Conservation (phyloP, 2,888 invertebrate genomes). For the Caenorhabditis imperialis region DNA sequence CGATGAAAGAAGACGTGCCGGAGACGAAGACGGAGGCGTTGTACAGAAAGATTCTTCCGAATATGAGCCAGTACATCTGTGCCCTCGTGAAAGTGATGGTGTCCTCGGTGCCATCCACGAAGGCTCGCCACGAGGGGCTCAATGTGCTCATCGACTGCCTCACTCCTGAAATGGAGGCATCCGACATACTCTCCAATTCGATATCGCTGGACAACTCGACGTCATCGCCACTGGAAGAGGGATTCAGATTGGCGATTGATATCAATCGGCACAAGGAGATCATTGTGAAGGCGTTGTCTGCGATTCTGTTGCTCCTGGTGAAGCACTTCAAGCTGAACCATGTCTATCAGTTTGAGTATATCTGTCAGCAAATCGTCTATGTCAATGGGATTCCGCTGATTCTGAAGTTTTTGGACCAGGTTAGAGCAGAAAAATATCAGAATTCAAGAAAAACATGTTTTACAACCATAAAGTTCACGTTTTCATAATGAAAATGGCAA, state of each 20-base stretch:
- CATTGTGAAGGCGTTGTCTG: conserved; percentile 94
- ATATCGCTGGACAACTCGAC: conserved; percentile 71
- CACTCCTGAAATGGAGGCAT: conserved; percentile 81
- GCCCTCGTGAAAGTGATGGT: conserved; percentile 91
- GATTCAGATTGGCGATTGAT: conserved; percentile 87
- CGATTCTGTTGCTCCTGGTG: conserved; percentile 89
- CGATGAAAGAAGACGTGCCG: conserved; percentile 82
- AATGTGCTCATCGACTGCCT: conserved; percentile 98
- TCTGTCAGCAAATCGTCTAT: conserved; percentile 94
- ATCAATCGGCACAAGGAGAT: conserved; percentile 95
- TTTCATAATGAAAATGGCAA: too few relatives aligned
- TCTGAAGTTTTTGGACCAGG: conserved; percentile 96
- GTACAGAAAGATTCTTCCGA: conserved; percentile 88
- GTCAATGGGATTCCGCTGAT: conserved; percentile 98
- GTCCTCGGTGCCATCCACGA: conserved; percentile 91
- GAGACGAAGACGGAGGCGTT: conserved; percentile 69
- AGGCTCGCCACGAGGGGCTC: conserved; percentile 91
- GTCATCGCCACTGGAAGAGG: conserved; percentile 71
- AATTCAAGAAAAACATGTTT: neutral
- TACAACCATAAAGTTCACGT: too few relatives aligned
- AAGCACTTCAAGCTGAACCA: conserved; percentile 98
- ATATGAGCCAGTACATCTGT: conserved; percentile 93
- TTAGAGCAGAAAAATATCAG: conserved; percentile 1
- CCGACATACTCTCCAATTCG: conserved; percentile 77
- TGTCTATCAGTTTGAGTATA: conserved; percentile 97